Conservation (phyloP, 2,888 invertebrate species). For the Cyclophora punctaria region DNA sequence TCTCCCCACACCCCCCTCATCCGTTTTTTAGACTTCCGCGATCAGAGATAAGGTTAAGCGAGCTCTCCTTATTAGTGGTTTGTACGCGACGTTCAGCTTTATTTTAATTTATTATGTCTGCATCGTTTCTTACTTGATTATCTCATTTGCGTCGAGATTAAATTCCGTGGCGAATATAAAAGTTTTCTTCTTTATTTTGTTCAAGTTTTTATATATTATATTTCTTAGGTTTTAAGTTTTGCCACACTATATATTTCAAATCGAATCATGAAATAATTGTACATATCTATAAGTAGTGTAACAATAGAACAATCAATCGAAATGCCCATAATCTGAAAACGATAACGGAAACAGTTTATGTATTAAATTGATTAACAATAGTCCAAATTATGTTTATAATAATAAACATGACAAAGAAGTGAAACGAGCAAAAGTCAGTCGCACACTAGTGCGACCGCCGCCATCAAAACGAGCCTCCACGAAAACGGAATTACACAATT, state of each 20-base stretch:
- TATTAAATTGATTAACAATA: slow-evolving; percentile 57
- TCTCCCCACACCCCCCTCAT: slow-evolving; percentile 41
- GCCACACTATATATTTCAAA: no score
- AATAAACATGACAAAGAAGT: slow-evolving; percentile 60
- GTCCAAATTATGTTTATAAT: slow-evolving; percentile 57
- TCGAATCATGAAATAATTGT: no score
- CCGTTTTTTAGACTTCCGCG: slow-evolving; percentile 72
- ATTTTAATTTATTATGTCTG: slow-evolving; percentile 52
- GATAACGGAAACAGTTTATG: slow-evolving; percentile 50
- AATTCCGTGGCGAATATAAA: no score
- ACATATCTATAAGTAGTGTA: no score
- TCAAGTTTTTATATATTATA: no score
- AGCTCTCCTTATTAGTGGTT: slow-evolving; percentile 68
- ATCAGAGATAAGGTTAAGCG: slow-evolving; percentile 73
- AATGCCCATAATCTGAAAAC: slow-evolving; percentile 30
- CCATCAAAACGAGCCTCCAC: slow-evolving; percentile 71
- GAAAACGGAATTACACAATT: slow-evolving; percentile 72
- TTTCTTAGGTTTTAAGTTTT: no score
- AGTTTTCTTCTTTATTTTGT: no score
- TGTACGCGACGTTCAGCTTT: slow-evolving; percentile 52
- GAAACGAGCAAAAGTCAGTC: slow-evolving; percentile 50
- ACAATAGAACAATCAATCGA: slow-evolving; percentile 10
- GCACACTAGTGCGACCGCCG: slow-evolving; percentile 38
- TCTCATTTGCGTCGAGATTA: neutral
- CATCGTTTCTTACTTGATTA: slow-evolving; percentile 11